Percentiles rank a stretch among this genome's conserved stretches.
phyloP scores from a whole-genome alignment of 1,140 invertebrate species.

The Cheumatopsyche charites region DNA sequence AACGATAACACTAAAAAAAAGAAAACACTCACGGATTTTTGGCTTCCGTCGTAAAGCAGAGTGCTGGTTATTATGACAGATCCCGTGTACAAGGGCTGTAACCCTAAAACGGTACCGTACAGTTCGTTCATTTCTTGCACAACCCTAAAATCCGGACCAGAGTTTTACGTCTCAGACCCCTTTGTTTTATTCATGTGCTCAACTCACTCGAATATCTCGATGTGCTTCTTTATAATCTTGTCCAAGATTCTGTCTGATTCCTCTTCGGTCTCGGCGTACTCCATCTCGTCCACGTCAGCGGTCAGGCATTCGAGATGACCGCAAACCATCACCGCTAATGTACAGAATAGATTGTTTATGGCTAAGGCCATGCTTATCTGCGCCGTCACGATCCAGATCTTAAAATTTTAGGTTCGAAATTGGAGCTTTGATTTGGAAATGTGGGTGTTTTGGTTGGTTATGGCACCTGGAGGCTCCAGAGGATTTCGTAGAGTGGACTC shows the following conservation, averaged over 20 bases:
- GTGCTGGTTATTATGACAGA: conserved; percentile 42
- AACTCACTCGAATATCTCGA: conserved; percentile 41
- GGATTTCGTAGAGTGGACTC: conserved; percentile 42
- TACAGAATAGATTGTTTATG: conserved; percentile 42
- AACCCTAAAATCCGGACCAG: conserved; percentile 28
- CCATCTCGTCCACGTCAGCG: conserved; percentile 29
- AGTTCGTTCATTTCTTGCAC: conserved; percentile 34
- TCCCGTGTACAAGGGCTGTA: conserved; percentile 44
- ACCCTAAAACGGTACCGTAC: conserved; percentile 34
- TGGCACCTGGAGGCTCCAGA: conserved; percentile 33
- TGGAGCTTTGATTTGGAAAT: neutral
- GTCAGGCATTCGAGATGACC: conserved; percentile 41
- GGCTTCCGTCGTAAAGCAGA: conserved; percentile 43
- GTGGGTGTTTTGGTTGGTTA: neutral
- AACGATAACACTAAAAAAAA: too few species aligned
- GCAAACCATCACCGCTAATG: conserved; percentile 39
- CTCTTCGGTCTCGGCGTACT: neutral
- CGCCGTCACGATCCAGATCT: conserved; percentile 41
- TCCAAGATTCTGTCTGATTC: conserved; percentile 16
- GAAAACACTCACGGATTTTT: conserved; percentile 38
- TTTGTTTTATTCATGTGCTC: conserved; percentile 8
- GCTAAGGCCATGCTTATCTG: conserved; percentile 41
- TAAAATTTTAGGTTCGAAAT: too few species aligned
- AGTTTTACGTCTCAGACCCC: neutral
- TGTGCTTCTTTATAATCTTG: conserved; percentile 35